These are phyloP conservation scores for Tetanocera ferruginea DNA, from an alignment of 2,888 invertebrate genomes.

Conservation along the genomic window DNA sequence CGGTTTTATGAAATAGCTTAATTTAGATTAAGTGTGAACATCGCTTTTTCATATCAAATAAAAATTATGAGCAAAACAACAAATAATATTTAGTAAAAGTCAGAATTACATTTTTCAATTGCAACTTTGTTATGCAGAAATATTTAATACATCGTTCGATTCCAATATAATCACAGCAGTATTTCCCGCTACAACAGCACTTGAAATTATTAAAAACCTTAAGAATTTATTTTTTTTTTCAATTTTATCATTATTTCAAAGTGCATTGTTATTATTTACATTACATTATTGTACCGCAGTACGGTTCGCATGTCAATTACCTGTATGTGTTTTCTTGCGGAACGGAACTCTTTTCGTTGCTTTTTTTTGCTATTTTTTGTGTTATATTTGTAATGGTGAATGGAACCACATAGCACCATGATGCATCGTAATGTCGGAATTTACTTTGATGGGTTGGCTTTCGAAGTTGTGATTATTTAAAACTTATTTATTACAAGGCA, in stretches of 20 bases:
- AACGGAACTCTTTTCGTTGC: constrained; percentile 35
- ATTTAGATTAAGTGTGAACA: too few species aligned
- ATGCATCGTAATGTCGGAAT: neutral
- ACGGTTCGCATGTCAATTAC: constrained; percentile 38
- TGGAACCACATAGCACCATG: neutral
- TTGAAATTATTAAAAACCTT: neutral
- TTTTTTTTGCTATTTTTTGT: constrained; percentile 2
- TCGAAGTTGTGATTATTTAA: neutral
- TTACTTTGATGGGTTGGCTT: constrained; percentile 9
- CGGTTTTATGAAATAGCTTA: too few species aligned
- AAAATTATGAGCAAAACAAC: too few species aligned
- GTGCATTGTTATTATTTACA: neutral
- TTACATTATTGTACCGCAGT: constrained; percentile 2
- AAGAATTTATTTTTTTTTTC: neutral
- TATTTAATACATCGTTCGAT: too few species aligned
- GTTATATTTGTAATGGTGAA: neutral
- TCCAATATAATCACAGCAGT: too few species aligned
- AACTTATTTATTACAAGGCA: neutral
- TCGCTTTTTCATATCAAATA: too few species aligned
- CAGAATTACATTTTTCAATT: too few species aligned
- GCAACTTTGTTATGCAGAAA: too few species aligned
- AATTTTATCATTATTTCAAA: neutral
- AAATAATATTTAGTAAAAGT: too few species aligned
- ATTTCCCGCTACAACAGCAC: too few species aligned
- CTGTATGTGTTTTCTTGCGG: constrained; percentile 42